Percentiles rank a stretch among this genome's conserved stretches.
Conservation (phyloP, 2,888 invertebrate genomes). For the Pollenia griseotomentosa region DNA sequence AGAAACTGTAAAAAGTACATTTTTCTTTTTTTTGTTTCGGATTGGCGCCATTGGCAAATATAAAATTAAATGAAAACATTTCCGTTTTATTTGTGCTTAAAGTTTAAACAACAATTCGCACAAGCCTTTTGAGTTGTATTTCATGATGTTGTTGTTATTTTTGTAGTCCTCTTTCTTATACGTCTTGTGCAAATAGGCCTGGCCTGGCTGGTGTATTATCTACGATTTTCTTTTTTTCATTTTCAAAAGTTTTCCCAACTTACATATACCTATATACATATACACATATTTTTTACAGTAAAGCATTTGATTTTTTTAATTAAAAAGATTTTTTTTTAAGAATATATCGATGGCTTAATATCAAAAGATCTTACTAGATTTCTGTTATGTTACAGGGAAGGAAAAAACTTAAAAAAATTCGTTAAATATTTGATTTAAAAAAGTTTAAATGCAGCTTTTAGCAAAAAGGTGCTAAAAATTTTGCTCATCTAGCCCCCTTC, state of each 20-base stretch:
- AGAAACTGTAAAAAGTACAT: constrained; percentile 30
- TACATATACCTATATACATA: neutral
- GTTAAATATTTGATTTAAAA: too few relatives aligned
- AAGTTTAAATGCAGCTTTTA: too few relatives aligned
- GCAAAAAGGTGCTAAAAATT: too few relatives aligned
- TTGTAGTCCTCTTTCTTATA: constrained; percentile 20
- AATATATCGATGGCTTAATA: too few relatives aligned
- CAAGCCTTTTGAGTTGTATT: constrained; percentile 31
- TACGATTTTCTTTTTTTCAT: constrained; percentile 24
- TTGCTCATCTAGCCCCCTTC: too few relatives aligned
- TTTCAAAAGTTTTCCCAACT: neutral
- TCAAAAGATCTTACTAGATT: too few relatives aligned
- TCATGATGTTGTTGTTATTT: constrained; percentile 15
- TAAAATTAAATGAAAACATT: constrained; percentile 82
- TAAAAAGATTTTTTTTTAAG: too few relatives aligned
- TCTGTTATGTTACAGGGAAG: too few relatives aligned
- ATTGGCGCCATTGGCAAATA: constrained; percentile 79
- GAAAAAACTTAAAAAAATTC: too few relatives aligned
- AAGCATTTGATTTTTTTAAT: too few relatives aligned
- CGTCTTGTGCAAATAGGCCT: constrained; percentile 19
- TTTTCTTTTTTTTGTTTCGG: constrained; percentile 70
- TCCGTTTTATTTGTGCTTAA: constrained; percentile 76
- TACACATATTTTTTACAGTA: too few relatives aligned
- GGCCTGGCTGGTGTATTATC: constrained; percentile 30
- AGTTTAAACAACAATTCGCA: constrained; percentile 52